Evolutionary conservation across 2,113 vertebrate species (phyloP).

Genomic region (Ameiurus melas): DNA sequence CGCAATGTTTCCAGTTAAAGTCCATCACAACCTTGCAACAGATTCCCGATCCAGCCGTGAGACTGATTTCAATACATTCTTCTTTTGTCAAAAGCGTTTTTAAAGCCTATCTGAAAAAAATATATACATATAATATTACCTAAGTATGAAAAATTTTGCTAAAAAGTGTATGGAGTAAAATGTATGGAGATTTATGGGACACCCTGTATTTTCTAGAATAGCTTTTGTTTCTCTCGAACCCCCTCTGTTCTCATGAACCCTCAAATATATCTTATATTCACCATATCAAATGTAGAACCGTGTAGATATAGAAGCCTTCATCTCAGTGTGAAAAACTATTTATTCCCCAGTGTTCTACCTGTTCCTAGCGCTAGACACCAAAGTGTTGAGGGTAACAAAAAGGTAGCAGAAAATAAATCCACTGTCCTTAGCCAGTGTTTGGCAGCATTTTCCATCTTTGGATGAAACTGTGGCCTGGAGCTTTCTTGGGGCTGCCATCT

Average conservation of each 20-base stretch:
- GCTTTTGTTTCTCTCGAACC: background rate
- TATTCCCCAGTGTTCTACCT: background rate
- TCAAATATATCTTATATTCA: background rate
- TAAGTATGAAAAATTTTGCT: too few relatives aligned
- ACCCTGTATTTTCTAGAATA: background rate
- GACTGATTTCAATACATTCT: too few relatives aligned
- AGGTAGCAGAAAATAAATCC: constrained; percentile 1
- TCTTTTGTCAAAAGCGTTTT: too few relatives aligned
- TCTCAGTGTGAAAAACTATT: background rate
- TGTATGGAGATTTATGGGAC: too few relatives aligned
- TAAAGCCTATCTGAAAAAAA: too few relatives aligned
- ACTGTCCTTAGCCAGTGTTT: background rate
- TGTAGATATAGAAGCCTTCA: background rate
- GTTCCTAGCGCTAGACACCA: background rate
- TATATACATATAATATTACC: too few relatives aligned
- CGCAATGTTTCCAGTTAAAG: background rate
- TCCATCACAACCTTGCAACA: background rate
- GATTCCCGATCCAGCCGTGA: too few relatives aligned
- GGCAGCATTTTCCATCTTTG: constrained; percentile 1
- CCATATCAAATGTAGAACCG: background rate
- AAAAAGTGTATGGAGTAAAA: too few relatives aligned
- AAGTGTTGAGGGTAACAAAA: background rate
- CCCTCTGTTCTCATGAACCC: background rate
- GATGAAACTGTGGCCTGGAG: constrained; percentile 8
- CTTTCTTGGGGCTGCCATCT: background rate